A percentile compares a stretch with the other conserved stretches of the same genome.
These are phyloP conservation scores for Macquaria australasica DNA, from an alignment of 2,113 vertebrate genomes.

Conservation along the genomic window DNA sequence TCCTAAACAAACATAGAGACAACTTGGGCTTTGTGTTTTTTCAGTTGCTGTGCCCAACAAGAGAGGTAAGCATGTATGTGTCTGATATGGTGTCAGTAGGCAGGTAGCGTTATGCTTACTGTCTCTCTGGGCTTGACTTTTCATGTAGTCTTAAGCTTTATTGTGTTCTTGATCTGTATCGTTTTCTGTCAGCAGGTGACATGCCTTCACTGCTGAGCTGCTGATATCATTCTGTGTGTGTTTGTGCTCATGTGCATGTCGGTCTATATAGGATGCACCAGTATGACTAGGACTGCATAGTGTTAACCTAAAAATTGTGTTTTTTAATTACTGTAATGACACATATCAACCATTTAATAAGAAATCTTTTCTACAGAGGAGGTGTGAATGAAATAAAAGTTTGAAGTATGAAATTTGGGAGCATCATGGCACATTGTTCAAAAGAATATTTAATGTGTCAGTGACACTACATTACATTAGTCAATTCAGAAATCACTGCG, in stretches of 20 bases:
- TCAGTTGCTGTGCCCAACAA: slow-evolving; percentile 81
- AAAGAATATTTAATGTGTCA: not conserved
- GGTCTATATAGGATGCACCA: not conserved
- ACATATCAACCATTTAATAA: not conserved
- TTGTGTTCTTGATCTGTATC: slow-evolving; percentile 9
- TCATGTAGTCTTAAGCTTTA: slow-evolving; percentile 35
- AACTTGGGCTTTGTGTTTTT: slow-evolving; percentile 81
- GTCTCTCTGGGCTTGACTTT: slow-evolving; percentile 47
- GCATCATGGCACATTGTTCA: not conserved
- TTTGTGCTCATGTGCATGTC: slow-evolving; percentile 24
- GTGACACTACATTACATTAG: too few species aligned
- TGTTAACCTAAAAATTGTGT: not conserved
- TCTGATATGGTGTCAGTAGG: slow-evolving; percentile 24
- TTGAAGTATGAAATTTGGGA: not conserved
- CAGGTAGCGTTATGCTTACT: slow-evolving; percentile 33
- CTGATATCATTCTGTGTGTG: slow-evolving; percentile 30
- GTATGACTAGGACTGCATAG: slow-evolving; percentile 12
- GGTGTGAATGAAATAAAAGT: not conserved
- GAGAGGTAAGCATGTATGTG: slow-evolving; percentile 79
- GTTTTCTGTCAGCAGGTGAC: slow-evolving; percentile 36
- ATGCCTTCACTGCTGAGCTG: slow-evolving; percentile 37
- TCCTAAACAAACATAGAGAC: slow-evolving; percentile 51
- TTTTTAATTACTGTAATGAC: not conserved
- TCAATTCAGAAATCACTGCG: not conserved
- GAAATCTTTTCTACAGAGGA: not conserved